phyloP scores from a whole-genome alignment of 2,797 vertebrate genomes.

The Sus cebifrons region DNA sequence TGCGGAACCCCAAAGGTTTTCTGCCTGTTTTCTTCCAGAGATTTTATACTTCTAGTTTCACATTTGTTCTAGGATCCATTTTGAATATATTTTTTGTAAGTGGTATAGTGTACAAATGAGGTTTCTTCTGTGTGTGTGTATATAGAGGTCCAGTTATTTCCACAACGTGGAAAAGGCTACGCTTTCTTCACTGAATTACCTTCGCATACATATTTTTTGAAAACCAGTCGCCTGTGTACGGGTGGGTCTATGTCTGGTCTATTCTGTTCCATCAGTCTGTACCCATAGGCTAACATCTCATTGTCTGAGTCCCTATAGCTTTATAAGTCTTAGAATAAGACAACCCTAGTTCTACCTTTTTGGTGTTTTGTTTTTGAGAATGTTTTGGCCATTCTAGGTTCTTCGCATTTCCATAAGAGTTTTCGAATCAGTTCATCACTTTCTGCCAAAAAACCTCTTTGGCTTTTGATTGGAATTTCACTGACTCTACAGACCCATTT shows the following conservation, averaged over 20 bases:
- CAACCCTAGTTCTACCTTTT: background rate
- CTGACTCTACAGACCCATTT: background rate
- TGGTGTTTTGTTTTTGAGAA: background rate
- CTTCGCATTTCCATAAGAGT: background rate
- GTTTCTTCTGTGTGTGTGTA: background rate
- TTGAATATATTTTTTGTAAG: background rate
- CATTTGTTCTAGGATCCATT: background rate
- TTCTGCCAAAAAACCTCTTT: background rate
- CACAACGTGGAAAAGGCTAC: background rate
- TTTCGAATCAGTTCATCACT: background rate
- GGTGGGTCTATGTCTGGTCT: background rate
- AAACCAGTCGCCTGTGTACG: accelerated
- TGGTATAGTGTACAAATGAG: background rate
- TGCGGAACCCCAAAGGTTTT: background rate
- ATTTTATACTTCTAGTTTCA: background rate
- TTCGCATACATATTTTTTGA: background rate
- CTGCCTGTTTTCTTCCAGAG: background rate
- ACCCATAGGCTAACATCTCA: no score
- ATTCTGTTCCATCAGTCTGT: no score
- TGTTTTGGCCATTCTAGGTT: background rate
- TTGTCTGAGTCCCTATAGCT: background rate
- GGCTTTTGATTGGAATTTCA: background rate
- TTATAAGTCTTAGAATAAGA: background rate
- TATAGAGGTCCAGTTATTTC: no score
- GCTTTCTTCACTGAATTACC: background rate